Conservation (phyloP, 2,797 vertebrate species). For the Trachurus trachurus region DNA sequence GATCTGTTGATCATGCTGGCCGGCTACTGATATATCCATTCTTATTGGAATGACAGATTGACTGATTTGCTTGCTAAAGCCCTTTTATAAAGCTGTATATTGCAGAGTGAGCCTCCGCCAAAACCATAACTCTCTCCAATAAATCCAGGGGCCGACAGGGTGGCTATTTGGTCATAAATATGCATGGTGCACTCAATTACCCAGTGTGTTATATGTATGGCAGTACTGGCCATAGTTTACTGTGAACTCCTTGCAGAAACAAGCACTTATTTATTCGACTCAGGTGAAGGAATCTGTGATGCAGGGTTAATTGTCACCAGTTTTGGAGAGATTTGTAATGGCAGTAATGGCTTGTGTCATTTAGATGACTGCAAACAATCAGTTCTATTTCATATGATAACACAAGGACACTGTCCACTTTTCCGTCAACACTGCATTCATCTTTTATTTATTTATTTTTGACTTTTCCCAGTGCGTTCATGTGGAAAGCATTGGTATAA, state of each 20-base stretch:
- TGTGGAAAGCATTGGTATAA: slow-evolving; percentile 15
- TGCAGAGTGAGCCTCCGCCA: slow-evolving; percentile 54
- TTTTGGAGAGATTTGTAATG: slow-evolving; percentile 58
- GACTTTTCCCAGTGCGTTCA: slow-evolving; percentile 37
- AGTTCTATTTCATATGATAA: slow-evolving; percentile 24
- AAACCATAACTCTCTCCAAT: slow-evolving; percentile 70
- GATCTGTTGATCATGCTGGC: slow-evolving; percentile 53
- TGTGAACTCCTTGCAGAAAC: slow-evolving; percentile 51
- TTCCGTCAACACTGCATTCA: slow-evolving; percentile 3
- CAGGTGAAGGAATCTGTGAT: slow-evolving; percentile 50
- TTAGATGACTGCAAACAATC: slow-evolving; percentile 54
- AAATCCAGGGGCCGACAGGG: slow-evolving; percentile 68
- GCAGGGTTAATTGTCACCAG: slow-evolving; percentile 36
- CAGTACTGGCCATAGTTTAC: slow-evolving; percentile 46
- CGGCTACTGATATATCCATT: slow-evolving; percentile 50
- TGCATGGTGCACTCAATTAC: slow-evolving; percentile 77
- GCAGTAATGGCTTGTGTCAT: slow-evolving; percentile 32
- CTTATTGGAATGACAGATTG: slow-evolving; percentile 73
- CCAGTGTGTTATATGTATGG: slow-evolving; percentile 59
- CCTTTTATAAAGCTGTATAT: slow-evolving; percentile 80
- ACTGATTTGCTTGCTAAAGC: slow-evolving; percentile 74
- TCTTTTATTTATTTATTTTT: background rate
- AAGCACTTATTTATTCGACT: slow-evolving; percentile 68
- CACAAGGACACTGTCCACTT: slow-evolving; percentile 7
- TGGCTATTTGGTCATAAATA: slow-evolving; percentile 81